Base-by-base conservation (phyloP, 2,888 invertebrate genomes). In the Eudemis profundana region DNA sequence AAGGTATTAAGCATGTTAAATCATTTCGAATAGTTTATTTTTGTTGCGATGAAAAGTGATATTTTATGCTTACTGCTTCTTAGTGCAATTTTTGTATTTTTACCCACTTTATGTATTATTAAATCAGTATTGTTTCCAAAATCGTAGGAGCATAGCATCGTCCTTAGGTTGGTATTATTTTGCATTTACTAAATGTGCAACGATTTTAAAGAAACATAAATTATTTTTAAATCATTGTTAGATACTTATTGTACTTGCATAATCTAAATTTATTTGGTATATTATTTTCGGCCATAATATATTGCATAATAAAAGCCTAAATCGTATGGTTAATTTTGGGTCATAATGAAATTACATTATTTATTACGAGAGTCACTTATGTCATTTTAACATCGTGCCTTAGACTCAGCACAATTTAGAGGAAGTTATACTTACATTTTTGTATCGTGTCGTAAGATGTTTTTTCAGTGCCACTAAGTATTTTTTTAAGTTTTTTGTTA, bases 11-110 rank as follows among this genome's bases (percentile, higher is more conserved):
- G 81, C 83, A 83, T 89, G 91, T 91, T 91, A 80, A 86, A 83
- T 80, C 76, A 75, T 83, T 89, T 91, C 82, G 82, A 89, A 91
- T 88, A 91, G 90, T 91, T 90, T 91, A 91, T 91, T 85, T 80
- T 84, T 84, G 78, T 86, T 76, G 79, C 78, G 76, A 73, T 76
- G 75, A 78, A 78, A 73, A 76, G 85, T 83, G 82, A 85, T 84
- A 81, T 79, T 78, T 80, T 78, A 76, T 71, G 72, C 69, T 61
- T 61, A 61, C 29, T 53, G 65, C 68, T 61, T 68, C 15, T 42
- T 68, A 64, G 60, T 21, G 46, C 65, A 65, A 65, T 65, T 65
- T 63, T 40, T 70, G 67, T 72, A 69, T 73, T 70, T 69, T 71
- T 64, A 57, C 29, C 44, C 50, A 5, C 33, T 44, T 42, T 46